Evolutionary conservation across 2,888 invertebrate genomes (phyloP).

Genomic region (Trachelus stipa): DNA sequence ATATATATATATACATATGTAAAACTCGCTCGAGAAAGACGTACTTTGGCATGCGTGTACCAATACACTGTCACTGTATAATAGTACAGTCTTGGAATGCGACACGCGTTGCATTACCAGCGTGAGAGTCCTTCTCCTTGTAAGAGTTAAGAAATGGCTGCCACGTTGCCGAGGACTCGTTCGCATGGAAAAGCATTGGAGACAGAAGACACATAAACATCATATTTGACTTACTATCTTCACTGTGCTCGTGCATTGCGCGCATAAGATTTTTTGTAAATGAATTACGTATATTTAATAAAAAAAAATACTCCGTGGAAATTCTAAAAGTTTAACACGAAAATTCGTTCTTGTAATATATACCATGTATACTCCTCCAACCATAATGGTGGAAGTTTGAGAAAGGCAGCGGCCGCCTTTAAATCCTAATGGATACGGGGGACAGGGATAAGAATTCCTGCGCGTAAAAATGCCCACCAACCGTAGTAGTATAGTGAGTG

Average conservation of each 20-base stretch:
- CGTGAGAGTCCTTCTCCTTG: conserved; percentile 35
- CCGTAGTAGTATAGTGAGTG: conserved; percentile 26
- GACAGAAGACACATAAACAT: neutral
- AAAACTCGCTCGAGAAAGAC: conserved; percentile 32
- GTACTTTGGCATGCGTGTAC: neutral
- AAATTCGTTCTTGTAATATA: neutral
- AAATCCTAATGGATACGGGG: neutral
- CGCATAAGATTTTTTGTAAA: too few relatives aligned
- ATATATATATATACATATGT: conserved; percentile 38
- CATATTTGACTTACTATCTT: neutral
- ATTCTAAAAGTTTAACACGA: neutral
- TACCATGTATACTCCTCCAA: neutral
- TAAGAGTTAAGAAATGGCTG: neutral
- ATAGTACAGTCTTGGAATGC: conserved; percentile 36
- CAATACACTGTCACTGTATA: conserved; percentile 2
- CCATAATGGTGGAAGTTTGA: neutral
- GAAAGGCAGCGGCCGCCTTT: neutral
- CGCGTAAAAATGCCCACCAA: conserved; percentile 40
- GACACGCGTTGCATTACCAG: conserved; percentile 37
- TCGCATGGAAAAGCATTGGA: neutral
- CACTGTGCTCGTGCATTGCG: too few relatives aligned
- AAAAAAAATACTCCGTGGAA: neutral
- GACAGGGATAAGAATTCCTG: conserved; percentile 26
- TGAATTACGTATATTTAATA: too few relatives aligned
- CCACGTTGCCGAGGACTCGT: neutral